A percentile compares a stretch with the other conserved stretches of the same genome.
Evolutionary conservation across 92 coral and sea anemone species (phyloP).

Genomic region (Paragorgia papillata): DNA sequence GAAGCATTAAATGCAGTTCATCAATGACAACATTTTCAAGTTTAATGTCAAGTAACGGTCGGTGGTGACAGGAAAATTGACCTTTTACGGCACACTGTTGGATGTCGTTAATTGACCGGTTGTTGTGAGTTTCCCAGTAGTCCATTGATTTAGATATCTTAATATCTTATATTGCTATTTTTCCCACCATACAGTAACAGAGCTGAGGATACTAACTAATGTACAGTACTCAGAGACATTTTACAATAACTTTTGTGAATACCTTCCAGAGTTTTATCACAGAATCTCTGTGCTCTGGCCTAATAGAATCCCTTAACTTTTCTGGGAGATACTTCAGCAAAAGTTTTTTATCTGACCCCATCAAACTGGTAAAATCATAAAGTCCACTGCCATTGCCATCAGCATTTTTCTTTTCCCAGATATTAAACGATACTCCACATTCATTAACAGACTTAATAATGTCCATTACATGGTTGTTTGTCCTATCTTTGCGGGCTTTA

Average conservation of each 20-base stretch:
- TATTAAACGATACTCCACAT: conserved; percentile 29
- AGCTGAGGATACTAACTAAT: too few relatives aligned
- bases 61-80: conserved; percentile 16
- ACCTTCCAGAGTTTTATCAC: neutral
- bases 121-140: too few relatives aligned
- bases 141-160: too few relatives aligned
- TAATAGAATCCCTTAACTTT: conserved; percentile 10
- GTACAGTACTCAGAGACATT: too few relatives aligned
- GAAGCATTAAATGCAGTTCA: neutral
- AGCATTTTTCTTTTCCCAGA: conserved; percentile 29
- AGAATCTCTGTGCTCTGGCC: neutral
- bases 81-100: too few relatives aligned
- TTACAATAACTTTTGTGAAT: too few relatives aligned
- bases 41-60: conserved; percentile 1
- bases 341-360: conserved; percentile 1
- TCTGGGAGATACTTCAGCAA: conserved; percentile 16
- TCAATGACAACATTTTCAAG: conserved; percentile 4
- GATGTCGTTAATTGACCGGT: too few relatives aligned
- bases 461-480: conserved; percentile 22
- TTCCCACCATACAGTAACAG: too few relatives aligned
- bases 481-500: conserved; percentile 33
- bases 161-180: too few relatives aligned
- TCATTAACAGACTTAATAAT: conserved; percentile 26
- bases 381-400: conserved; percentile 27
- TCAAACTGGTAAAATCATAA: conserved; percentile 17